Percentiles rank a stretch among this genome's conserved stretches.
Conservation (phyloP, 35 echinoderm and acorn worm genomes). For the Anneissia japonica region DNA sequence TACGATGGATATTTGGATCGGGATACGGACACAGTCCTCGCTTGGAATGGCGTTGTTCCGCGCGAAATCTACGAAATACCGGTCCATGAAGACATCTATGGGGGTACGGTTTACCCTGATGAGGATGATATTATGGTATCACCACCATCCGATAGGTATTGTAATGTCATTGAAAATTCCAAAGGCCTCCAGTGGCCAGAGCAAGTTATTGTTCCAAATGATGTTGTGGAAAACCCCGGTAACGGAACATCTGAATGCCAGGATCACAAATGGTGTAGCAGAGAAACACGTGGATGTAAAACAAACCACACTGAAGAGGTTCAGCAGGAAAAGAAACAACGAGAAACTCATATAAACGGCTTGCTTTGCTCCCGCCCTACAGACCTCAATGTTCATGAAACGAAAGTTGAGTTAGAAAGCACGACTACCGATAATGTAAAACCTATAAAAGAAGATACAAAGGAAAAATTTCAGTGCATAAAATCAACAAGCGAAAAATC, state of each 20-base stretch:
- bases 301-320: neutral
- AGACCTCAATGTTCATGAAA: neutral
- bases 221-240: neutral
- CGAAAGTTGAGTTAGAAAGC: neutral
- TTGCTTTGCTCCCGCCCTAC: neutral
- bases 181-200: conserved; percentile 91
- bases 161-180: neutral
- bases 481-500: neutral
- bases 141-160: neutral
- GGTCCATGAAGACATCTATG: neutral
- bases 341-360: neutral
- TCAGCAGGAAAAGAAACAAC: neutral
- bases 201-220: conserved; percentile 52
- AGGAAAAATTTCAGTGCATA: neutral
- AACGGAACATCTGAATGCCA: neutral
- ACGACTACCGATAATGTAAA: neutral
- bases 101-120: neutral
- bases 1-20: conserved; percentile 41
- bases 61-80: conserved; percentile 78
- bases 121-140: neutral
- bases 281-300: neutral
- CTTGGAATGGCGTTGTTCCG: conserved; percentile 91
- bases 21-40: conserved; percentile 52
- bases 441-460: neutral
- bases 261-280: neutral